Percentiles rank a stretch among this genome's conserved stretches.
phyloP scores from a whole-genome alignment of 1,140 invertebrate species.

The Limonius californicus region DNA sequence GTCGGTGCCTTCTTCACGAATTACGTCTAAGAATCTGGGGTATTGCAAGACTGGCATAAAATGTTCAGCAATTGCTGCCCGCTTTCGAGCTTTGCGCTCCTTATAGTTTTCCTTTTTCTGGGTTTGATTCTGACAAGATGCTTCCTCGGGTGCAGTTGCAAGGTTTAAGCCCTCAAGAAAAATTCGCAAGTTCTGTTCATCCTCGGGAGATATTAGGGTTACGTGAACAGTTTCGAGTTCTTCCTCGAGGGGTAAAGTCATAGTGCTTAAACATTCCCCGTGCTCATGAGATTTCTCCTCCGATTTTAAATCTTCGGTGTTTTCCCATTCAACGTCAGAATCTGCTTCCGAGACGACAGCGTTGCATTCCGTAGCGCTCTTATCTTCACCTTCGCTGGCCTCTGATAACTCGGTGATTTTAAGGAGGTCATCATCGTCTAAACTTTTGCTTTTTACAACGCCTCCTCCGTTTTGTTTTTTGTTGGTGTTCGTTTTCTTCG shows the following conservation, averaged over 20 bases:
- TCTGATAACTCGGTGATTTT: slow-evolving; percentile 53
- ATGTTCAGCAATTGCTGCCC: slow-evolving; percentile 54
- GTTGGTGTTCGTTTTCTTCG: slow-evolving; percentile 31
- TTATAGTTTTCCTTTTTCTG: slow-evolving; percentile 28
- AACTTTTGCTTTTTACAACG: slow-evolving; percentile 52
- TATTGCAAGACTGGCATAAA: slow-evolving; percentile 51
- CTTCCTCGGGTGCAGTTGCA: slow-evolving; percentile 43
- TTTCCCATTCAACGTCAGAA: slow-evolving; percentile 54
- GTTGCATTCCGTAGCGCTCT: slow-evolving; percentile 42
- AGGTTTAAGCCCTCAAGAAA: slow-evolving; percentile 60
- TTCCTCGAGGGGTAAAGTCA: neutral
- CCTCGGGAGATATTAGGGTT: slow-evolving; percentile 47
- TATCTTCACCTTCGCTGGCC: slow-evolving; percentile 33
- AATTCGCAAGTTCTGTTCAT: slow-evolving; percentile 49
- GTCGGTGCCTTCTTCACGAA: slow-evolving; percentile 63
- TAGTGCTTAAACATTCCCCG: slow-evolving; percentile 24
- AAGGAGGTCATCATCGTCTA: slow-evolving; percentile 53
- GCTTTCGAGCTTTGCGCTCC: slow-evolving; percentile 34
- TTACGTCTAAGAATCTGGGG: slow-evolving; percentile 61
- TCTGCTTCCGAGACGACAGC: slow-evolving; percentile 55
- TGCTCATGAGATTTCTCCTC: slow-evolving; percentile 26
- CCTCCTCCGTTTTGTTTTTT: slow-evolving; percentile 31
- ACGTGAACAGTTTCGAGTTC: neutral
- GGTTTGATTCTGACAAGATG: neutral
- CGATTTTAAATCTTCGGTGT: slow-evolving; percentile 38